phyloP scores from a whole-genome alignment of 2,888 invertebrate genomes.

The Tholera decimalis region DNA sequence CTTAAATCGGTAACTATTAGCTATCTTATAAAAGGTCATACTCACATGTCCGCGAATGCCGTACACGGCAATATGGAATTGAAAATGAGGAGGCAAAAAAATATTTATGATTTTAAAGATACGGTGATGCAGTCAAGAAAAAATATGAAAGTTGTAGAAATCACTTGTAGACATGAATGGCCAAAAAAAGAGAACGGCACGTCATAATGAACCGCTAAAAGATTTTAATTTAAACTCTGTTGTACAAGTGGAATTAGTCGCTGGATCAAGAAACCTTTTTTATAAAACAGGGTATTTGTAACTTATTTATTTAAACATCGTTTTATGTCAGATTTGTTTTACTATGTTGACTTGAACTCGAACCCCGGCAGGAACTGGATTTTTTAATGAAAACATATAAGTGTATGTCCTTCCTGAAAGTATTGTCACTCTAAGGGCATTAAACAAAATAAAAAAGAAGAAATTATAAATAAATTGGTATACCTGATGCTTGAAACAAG shows the following conservation, averaged over 20 bases:
- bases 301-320: too few relatives aligned
- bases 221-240: slow-evolving; percentile 41
- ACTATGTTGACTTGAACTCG: slow-evolving; percentile 11
- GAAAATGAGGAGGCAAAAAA: slow-evolving; percentile 43
- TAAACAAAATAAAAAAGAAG: slow-evolving; percentile 34
- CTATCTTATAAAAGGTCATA: slow-evolving; percentile 48
- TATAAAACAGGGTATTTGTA: too few relatives aligned
- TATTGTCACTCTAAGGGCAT: too few relatives aligned
- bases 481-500: slow-evolving; percentile 45
- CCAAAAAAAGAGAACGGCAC: slow-evolving; percentile 41
- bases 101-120: slow-evolving; percentile 49
- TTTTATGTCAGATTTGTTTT: too few relatives aligned
- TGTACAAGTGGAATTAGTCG: too few relatives aligned
- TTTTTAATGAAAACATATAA: slow-evolving; percentile 29
- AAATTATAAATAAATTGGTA: slow-evolving; percentile 43
- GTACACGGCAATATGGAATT: slow-evolving; percentile 49
- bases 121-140: slow-evolving; percentile 43
- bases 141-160: too few relatives aligned
- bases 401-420: slow-evolving; percentile 18
- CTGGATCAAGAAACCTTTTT: too few relatives aligned
- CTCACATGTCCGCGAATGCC: slow-evolving; percentile 48
- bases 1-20: slow-evolving; percentile 37
- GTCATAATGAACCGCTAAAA: slow-evolving; percentile 42
- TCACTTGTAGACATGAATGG: too few relatives aligned
- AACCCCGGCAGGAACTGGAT: slow-evolving; percentile 22